Percentiles rank a stretch among this genome's conserved stretches.
Conservation (phyloP, 2,797 vertebrate species). For the Erpetoichthys calabaricus region DNA sequence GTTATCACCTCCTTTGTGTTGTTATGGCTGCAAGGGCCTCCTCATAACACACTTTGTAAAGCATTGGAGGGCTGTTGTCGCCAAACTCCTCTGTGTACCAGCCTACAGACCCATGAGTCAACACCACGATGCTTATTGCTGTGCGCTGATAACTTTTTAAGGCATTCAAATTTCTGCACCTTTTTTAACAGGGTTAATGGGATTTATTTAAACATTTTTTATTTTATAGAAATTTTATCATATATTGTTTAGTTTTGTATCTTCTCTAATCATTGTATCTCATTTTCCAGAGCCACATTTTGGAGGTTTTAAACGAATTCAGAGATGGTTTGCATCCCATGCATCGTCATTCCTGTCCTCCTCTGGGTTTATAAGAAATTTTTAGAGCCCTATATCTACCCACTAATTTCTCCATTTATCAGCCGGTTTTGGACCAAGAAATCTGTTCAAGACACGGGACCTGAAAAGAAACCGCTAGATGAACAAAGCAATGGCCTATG, state of each 20-base stretch:
- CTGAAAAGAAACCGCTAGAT: conserved; percentile 19
- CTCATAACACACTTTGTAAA: too few relatives aligned
- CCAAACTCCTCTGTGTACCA: too few relatives aligned
- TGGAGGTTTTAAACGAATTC: not conserved
- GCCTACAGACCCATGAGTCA: too few relatives aligned
- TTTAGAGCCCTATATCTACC: conserved; percentile 79
- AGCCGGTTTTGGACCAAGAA: conserved; percentile 63
- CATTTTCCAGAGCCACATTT: not conserved
- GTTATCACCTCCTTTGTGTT: too few relatives aligned
- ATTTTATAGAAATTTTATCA: too few relatives aligned
- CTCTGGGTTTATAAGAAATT: conserved; percentile 95
- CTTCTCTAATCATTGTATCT: not conserved
- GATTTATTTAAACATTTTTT: too few relatives aligned
- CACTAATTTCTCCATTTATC: conserved; percentile 67
- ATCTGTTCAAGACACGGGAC: conserved; percentile 35
- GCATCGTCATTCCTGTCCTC: conserved; percentile 87
- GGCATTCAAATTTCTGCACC: too few relatives aligned
- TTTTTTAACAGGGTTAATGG: too few relatives aligned
- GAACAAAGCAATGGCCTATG: conserved; percentile 25
- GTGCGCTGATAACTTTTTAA: too few relatives aligned
- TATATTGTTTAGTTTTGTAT: not conserved
- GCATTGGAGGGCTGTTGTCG: too few relatives aligned
- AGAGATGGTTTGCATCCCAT: conserved; percentile 91
- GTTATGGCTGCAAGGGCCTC: too few relatives aligned
- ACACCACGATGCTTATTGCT: too few relatives aligned